Base-by-base conservation (phyloP, 2,888 invertebrate genomes). In the Cerceris ruficornis region DNA sequence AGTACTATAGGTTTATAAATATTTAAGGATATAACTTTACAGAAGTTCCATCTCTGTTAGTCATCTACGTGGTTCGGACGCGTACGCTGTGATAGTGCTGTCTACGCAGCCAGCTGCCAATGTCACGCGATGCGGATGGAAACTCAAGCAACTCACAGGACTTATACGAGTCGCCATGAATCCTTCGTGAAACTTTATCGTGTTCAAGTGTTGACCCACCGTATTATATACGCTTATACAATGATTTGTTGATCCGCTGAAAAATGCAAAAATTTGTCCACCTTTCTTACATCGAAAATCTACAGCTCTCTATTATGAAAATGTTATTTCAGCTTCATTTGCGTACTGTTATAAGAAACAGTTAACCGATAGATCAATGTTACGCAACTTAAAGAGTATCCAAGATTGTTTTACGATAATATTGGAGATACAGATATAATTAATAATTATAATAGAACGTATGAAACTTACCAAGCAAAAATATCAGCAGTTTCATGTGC, bases 71-170 rank as follows among this genome's bases (percentile, higher is more conserved):
- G 94, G 93, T 91, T 96, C 95, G 71, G 95, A 91, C 88, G 94
- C 94, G 93, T 97, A 98, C 86, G 98, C 96, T 83, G 96, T 96
- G 87, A 98, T 95, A 81, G 96, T 95, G 86, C 95, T 96, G 93
- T 98, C 98, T 88, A 96, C 95, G 79, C 96, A 96, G 81, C 98
- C 98, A 84, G 97, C 96, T 80, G 97, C 98, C 90, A 98, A 93
- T 80, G 96, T 95, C 86, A 97, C 95, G 90, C 96, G 95, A 91
- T 97, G 95, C 50, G 98, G 97, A 93, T 99, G 98, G 93, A 98
- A 98, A 83, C 96, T 95, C 88, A 98, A 94, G 91, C 97, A 98
- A 86, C 96, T 96, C 77, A 98, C 96, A 58, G 98, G 96, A 15
- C 97, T 97, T 87, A 97, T 97, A 13, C 86, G 86, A 14, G 94